These are phyloP conservation scores for Trididemnum clinides DNA, from an alignment of 23 tunicate genomes.

Conservation along the genomic window DNA sequence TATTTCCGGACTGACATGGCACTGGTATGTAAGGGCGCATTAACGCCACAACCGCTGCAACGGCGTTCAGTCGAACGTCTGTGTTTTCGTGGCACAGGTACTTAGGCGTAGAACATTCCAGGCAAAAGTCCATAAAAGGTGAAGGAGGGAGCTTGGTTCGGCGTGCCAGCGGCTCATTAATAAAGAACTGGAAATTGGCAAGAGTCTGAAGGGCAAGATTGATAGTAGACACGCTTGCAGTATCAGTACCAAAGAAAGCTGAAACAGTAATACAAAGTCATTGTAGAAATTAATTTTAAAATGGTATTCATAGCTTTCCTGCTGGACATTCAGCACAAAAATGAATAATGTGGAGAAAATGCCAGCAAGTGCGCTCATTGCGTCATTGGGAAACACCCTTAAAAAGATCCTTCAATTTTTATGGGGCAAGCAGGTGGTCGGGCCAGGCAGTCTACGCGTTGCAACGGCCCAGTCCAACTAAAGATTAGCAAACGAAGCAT, in stretches of 20 bases:
- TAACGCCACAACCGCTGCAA: slow-evolving; percentile 54
- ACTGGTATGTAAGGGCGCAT: slow-evolving; percentile 75
- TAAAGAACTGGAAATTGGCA: slow-evolving; percentile 67
- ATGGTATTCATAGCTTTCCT: too few species aligned
- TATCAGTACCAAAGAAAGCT: neutral
- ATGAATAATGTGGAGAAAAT: too few species aligned
- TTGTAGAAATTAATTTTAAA: too few species aligned
- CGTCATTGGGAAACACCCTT: too few species aligned
- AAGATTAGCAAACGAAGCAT: too few species aligned
- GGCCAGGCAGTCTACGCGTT: too few species aligned
- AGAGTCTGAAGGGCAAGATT: slow-evolving; percentile 80
- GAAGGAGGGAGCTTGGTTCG: slow-evolving; percentile 50
- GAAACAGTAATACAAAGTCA: too few species aligned
- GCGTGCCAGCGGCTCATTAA: slow-evolving; percentile 9
- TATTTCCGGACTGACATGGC: slow-evolving; percentile 65
- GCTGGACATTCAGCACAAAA: too few species aligned
- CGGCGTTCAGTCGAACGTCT: slow-evolving; percentile 70
- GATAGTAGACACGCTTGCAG: slow-evolving; percentile 43
- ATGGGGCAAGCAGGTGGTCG: too few species aligned
- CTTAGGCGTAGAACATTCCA: slow-evolving; percentile 71
- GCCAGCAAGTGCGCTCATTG: too few species aligned
- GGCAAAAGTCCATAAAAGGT: slow-evolving; percentile 72
- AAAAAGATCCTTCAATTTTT: too few species aligned
- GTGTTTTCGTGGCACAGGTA: slow-evolving; percentile 72
- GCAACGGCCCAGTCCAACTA: too few species aligned